Percentiles rank a stretch among this genome's conserved stretches.
Conservation (phyloP, 2,113 vertebrate genomes). For the Neotoma lepida region DNA sequence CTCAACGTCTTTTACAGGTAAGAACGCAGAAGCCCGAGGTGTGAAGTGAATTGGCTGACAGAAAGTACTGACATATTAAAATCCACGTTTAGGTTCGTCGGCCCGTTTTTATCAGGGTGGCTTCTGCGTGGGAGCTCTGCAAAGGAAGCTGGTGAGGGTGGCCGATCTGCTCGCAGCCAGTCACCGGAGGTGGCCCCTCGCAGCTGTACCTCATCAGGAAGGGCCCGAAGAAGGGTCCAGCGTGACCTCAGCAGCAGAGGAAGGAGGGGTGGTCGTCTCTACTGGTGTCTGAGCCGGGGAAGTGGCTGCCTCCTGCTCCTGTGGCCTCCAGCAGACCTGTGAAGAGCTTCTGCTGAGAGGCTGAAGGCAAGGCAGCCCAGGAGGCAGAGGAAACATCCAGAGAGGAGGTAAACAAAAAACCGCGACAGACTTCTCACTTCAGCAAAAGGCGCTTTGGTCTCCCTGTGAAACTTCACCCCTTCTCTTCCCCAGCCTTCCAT, state of each 20-base stretch:
- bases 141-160: not conserved
- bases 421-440: slow-evolving; percentile 73
- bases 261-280: not conserved
- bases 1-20: not conserved
- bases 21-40: not conserved
- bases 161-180: not conserved
- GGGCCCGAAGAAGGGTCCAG: not conserved
- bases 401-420: slow-evolving; percentile 67
- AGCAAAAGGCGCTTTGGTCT: slow-evolving; percentile 72
- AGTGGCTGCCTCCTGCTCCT: not conserved
- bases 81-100: not conserved
- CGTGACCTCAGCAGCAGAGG: not conserved
- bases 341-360: slow-evolving; percentile 57
- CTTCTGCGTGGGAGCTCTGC: not conserved
- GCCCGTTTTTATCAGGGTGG: not conserved
- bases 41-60: not conserved
- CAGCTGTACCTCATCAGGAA: slow-evolving; percentile 55
- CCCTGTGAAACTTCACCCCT: slow-evolving; percentile 75
- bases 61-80: not conserved
- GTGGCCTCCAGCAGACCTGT: slow-evolving; percentile 58
- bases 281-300: not conserved
- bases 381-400: slow-evolving; percentile 70
- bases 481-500: slow-evolving; percentile 60
- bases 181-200: not conserved
- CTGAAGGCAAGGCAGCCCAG: slow-evolving; percentile 48